phyloP scores from a whole-genome alignment of 1,140 invertebrate genomes.

The Halictus rubicundus region DNA sequence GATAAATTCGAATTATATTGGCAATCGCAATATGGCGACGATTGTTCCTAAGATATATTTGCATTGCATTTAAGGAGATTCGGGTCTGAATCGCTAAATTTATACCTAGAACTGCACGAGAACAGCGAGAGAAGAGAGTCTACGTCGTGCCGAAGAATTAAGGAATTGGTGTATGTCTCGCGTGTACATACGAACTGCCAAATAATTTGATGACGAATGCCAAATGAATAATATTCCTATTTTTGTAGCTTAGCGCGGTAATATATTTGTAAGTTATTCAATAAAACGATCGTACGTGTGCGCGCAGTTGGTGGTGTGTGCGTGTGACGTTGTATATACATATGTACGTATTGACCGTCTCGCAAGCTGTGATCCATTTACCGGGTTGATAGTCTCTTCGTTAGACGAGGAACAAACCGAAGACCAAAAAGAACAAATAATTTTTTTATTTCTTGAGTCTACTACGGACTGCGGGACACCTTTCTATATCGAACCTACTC shows the following conservation, averaged over 20 bases:
- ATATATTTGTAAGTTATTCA: constrained; percentile 53
- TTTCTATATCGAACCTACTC: background rate
- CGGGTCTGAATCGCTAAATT: background rate
- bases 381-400: background rate
- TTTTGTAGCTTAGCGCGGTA: constrained; percentile 53
- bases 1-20: background rate
- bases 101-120: background rate
- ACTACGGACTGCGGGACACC: background rate
- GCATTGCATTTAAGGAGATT: background rate
- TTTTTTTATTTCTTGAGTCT: background rate
- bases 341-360: background rate
- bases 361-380: background rate
- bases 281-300: constrained; percentile 11
- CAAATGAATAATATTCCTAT: constrained; percentile 69
- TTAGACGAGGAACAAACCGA: background rate
- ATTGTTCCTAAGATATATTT: background rate
- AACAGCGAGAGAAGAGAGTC: background rate
- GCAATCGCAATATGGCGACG: background rate
- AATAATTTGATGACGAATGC: constrained; percentile 61
- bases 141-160: background rate
- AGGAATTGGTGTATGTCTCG: background rate
- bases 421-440: background rate
- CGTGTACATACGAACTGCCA: constrained; percentile 58
- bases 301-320: background rate
- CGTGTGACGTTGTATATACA: background rate